Evolutionary conservation across 2,797 vertebrate genomes (phyloP).

Genomic region (Helicolenus hilgendorfi): DNA sequence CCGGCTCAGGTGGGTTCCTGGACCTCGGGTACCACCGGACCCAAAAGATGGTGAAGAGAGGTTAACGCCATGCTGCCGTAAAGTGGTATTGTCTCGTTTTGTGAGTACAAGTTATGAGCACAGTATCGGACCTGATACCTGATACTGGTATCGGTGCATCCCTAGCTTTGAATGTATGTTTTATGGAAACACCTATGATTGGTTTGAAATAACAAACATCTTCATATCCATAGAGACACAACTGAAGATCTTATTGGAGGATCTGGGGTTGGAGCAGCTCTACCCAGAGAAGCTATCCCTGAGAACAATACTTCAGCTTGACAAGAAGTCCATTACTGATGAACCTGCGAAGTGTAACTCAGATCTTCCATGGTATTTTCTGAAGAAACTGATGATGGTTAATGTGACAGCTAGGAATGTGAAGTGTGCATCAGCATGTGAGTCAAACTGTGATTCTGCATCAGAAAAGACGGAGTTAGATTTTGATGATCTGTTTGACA

Average conservation of each 20-base stretch:
- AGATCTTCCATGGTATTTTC: conserved; percentile 77
- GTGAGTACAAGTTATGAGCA: too few relatives aligned
- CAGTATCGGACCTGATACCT: too few relatives aligned
- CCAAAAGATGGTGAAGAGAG: too few relatives aligned
- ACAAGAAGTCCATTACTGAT: conserved; percentile 61
- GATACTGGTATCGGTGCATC: too few relatives aligned
- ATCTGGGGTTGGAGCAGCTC: conserved; percentile 67
- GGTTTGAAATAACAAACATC: not conserved
- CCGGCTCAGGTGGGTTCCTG: too few relatives aligned
- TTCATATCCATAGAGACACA: conserved; percentile 48
- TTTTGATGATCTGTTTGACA: not conserved
- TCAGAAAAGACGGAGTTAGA: not conserved
- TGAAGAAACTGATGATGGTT: conserved; percentile 84
- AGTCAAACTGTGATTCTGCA: not conserved
- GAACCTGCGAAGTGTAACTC: conserved; percentile 47
- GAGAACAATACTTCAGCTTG: conserved; percentile 74
- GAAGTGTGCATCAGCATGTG: conserved; percentile 1
- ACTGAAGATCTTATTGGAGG: conserved; percentile 52
- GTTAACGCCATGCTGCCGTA: too few relatives aligned
- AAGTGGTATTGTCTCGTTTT: too few relatives aligned
- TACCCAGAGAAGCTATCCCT: conserved; percentile 74
- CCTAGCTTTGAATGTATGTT: not conserved
- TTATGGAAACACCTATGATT: not conserved
- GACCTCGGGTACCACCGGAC: too few relatives aligned
- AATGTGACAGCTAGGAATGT: conserved; percentile 80